Evolutionary conservation across 2,888 invertebrate genomes (phyloP), one percentile per base, ranked within the genome.

Genomic region (Scotopteryx bipunctaria): DNA sequence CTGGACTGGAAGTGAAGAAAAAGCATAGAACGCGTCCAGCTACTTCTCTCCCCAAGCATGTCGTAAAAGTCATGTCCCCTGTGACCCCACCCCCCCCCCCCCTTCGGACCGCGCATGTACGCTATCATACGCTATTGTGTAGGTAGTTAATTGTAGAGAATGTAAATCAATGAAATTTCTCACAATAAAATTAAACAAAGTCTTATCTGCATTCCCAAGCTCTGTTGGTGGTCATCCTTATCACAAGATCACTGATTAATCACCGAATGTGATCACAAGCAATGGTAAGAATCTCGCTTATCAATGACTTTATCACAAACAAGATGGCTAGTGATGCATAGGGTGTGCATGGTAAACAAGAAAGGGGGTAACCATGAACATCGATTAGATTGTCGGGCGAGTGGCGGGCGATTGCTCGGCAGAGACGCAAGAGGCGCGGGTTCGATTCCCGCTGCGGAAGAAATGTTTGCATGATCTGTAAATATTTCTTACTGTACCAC

Each of bases 171-270:
- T 5, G 21, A 21, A 21, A 2, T 21, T 13, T 3, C 25, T 16
- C 2, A 47, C n/a, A 25, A 32, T 37, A 37, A 38, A 38, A 17
- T 35, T 5, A 35, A n/a, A 25, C 29, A n/a, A 35, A 29, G 23
- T 40, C 45, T 54, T 51, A 55, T 48, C 43, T 49, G 49, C 62
- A 63, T 65, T 55, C 56, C 53, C 55, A 48, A 57, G 47, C 78
- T 61, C 68, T 59, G 77, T 67, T 69, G 84, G 83, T 83, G 84
- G 84, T 64, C 81, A 65, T 47, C 15, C 54, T 69, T 82, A 82
- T 83, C 81, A 66, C 59, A 69, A 53, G 64, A 77, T 76, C 73
- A 61, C 62, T 68, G 78, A 83, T 81, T 83, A 83, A 84, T 83
- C 81, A 81, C 76, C 63, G 57, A 63, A 68, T 73, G 67, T 69